A percentile compares a stretch with the other conserved stretches of the same genome.
Evolutionary conservation across 1,140 invertebrate species (phyloP).

Genomic region (Laodelphax striatellus): DNA sequence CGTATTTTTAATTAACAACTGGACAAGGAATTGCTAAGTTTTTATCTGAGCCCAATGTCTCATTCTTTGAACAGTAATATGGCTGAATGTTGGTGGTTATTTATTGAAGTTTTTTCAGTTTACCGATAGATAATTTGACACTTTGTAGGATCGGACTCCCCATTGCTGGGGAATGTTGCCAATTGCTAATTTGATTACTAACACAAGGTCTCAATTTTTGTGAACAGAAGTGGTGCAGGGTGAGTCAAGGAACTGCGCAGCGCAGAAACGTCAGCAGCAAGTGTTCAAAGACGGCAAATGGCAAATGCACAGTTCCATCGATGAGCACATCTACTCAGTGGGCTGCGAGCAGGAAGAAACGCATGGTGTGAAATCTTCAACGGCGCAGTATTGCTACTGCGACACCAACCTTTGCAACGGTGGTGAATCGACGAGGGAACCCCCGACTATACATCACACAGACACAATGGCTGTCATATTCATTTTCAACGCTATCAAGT

Average conservation of each 20-base stretch:
- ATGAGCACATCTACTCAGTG: slow-evolving; percentile 47
- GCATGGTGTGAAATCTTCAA: slow-evolving; percentile 31
- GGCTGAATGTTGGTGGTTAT: too few relatives aligned
- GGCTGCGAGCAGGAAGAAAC: slow-evolving; percentile 52
- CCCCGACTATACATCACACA: slow-evolving; percentile 31
- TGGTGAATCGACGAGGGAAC: slow-evolving; percentile 31
- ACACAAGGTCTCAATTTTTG: too few relatives aligned
- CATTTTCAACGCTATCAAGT: slow-evolving; percentile 42
- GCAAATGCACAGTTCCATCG: slow-evolving; percentile 43
- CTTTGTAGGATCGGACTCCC: too few relatives aligned
- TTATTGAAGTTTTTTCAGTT: too few relatives aligned
- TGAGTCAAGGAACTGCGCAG: slow-evolving; percentile 55
- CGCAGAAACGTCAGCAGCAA: slow-evolving; percentile 50
- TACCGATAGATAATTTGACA: too few relatives aligned
- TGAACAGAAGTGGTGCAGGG: slow-evolving; percentile 45
- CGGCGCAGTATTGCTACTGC: slow-evolving; percentile 52
- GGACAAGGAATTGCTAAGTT: too few relatives aligned
- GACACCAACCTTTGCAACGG: slow-evolving; percentile 49
- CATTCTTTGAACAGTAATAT: too few relatives aligned
- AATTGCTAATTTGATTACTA: too few relatives aligned
- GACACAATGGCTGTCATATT: slow-evolving; percentile 42
- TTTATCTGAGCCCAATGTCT: too few relatives aligned
- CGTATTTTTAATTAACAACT: too few relatives aligned
- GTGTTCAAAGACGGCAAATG: slow-evolving; percentile 42
- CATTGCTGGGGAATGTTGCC: too few relatives aligned